These are phyloP conservation scores for Petaurus breviceps DNA, from an alignment of 2,113 vertebrate genomes.

Conservation along the genomic window DNA sequence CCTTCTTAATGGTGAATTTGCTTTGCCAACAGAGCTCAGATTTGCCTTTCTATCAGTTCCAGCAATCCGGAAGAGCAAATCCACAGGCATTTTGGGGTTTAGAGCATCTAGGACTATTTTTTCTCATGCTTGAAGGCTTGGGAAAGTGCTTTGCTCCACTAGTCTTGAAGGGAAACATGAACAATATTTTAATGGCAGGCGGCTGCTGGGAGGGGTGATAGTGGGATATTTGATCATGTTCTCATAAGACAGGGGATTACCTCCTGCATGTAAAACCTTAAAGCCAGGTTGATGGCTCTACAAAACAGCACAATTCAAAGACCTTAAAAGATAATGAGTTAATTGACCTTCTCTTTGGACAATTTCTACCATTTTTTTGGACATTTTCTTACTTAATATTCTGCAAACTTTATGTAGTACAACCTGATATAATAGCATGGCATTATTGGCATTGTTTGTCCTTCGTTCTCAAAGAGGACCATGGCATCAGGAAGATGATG, in stretches of 20 bases:
- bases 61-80: not conserved
- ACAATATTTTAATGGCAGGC: not conserved
- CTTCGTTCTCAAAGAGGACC: no score
- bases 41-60: constrained; percentile 17
- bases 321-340: constrained; percentile 15
- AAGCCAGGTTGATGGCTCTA: not conserved
- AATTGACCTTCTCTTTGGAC: not conserved
- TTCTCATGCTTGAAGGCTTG: constrained; percentile 19
- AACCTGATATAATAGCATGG: not conserved
- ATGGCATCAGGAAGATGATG: no score
- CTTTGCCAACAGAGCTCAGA: constrained; percentile 2
- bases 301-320: constrained; percentile 14
- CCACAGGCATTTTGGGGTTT: not conserved
- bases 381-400: not conserved
- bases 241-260: constrained; percentile 29
- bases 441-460: no score
- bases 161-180: constrained; percentile 48
- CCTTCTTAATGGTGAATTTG: constrained; percentile 26
- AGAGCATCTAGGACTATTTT: constrained; percentile 4
- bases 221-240: constrained; percentile 12
- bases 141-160: constrained; percentile 10
- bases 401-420: not conserved
- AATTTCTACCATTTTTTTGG: not conserved
- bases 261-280: not conserved
- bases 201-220: not conserved